These are phyloP conservation scores for Marmota flaviventris DNA, from an alignment of 2,113 vertebrate genomes.

Conservation along the genomic window DNA sequence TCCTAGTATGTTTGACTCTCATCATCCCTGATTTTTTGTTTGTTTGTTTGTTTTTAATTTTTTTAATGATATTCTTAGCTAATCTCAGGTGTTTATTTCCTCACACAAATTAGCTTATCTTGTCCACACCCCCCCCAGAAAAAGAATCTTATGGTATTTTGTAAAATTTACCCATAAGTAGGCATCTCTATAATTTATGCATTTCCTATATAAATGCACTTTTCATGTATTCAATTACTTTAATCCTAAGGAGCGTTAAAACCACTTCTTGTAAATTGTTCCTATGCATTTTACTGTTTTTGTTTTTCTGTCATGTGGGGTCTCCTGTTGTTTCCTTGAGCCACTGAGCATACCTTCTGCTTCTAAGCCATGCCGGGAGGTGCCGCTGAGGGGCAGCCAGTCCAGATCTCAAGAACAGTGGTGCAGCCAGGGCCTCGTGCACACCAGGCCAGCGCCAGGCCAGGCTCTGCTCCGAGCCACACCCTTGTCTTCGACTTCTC, in stretches of 20 bases:
- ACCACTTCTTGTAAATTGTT: neutral
- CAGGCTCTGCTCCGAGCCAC: neutral
- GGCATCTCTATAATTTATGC: neutral
- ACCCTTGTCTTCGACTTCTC: neutral
- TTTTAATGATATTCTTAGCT: too few relatives aligned
- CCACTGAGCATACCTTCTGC: neutral
- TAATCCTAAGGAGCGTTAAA: neutral
- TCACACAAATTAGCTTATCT: neutral
- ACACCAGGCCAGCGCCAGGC: too few relatives aligned
- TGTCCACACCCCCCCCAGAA: neutral
- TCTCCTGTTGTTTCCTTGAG: neutral
- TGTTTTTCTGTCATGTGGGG: too few relatives aligned
- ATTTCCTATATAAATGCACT: neutral
- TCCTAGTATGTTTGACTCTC: neutral
- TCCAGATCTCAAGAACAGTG: neutral
- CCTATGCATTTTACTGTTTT: neutral
- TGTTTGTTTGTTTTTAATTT: neutral
- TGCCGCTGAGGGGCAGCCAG: neutral
- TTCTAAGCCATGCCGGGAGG: neutral
- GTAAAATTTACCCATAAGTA: neutral
- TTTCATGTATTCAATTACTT: neutral
- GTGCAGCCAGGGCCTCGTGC: too few relatives aligned
- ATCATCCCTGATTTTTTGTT: neutral
- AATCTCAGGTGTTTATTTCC: neutral
- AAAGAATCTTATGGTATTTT: neutral